Evolutionary conservation across 2,797 vertebrate species (phyloP).

Genomic region (Chelidonichthys spinosus): DNA sequence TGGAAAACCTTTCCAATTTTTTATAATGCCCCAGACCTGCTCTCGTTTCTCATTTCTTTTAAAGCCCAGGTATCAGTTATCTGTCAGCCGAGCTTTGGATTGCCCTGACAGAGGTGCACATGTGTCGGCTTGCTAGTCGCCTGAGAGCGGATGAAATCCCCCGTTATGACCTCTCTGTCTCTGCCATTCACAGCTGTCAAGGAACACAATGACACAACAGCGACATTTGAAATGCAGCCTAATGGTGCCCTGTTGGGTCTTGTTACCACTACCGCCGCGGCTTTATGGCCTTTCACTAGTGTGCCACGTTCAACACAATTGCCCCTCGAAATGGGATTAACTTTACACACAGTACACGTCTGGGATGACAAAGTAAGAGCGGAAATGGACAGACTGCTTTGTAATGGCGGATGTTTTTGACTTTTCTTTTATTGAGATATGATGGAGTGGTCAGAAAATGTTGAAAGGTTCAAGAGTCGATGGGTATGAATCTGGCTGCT

Average conservation of each 20-base stretch:
- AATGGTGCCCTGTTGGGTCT: conserved; percentile 62
- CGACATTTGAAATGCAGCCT: conserved; percentile 67
- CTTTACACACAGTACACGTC: conserved; percentile 53
- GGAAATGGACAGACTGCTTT: conserved; percentile 46
- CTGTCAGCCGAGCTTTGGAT: conserved; percentile 75
- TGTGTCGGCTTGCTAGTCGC: conserved; percentile 57
- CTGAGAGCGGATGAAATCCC: conserved; percentile 68
- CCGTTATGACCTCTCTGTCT: conserved; percentile 75
- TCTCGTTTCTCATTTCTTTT: conserved; percentile 84
- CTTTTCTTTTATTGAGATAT: conserved; percentile 50
- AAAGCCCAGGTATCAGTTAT: conserved; percentile 82
- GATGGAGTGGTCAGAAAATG: conserved; percentile 22
- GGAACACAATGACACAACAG: conserved; percentile 67
- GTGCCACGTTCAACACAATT: conserved; percentile 59
- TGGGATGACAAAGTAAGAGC: conserved; percentile 39
- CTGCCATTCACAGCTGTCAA: conserved; percentile 74
- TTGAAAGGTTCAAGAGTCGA: not conserved
- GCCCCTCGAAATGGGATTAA: conserved; percentile 66
- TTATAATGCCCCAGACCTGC: conserved; percentile 79
- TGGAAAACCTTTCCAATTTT: conserved; percentile 84
- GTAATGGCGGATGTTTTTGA: conserved; percentile 56
- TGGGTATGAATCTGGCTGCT: conserved; percentile 10
- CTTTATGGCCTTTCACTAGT: conserved; percentile 52
- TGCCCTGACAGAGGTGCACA: conserved; percentile 73
- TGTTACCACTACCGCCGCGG: conserved; percentile 60